A percentile compares a stretch with the other conserved stretches of the same genome.
Evolutionary conservation across 2,797 vertebrate species (phyloP).

Genomic region (Gallinago solitaria): DNA sequence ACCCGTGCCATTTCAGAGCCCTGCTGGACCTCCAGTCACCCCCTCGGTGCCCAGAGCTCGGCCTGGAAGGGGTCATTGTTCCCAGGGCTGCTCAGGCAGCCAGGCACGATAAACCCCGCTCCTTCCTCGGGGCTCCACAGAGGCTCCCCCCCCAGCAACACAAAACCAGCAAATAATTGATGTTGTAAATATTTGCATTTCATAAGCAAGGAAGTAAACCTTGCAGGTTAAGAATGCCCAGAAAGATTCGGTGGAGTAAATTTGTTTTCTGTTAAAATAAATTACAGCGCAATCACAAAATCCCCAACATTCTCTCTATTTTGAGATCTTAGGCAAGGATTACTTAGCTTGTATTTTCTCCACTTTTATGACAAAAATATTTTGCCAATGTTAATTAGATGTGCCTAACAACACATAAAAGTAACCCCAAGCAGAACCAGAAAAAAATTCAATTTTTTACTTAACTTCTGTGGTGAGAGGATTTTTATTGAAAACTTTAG

Average conservation of each 20-base stretch:
- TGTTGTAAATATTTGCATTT: background rate
- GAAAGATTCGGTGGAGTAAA: background rate
- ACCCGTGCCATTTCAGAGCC: background rate
- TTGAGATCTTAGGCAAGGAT: constrained; percentile 2
- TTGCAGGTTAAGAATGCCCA: background rate
- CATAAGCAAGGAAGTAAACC: background rate
- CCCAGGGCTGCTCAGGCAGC: background rate
- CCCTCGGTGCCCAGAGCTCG: background rate
- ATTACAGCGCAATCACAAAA: background rate
- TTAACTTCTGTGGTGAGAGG: constrained; percentile 37
- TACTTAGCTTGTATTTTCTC: constrained; percentile 16
- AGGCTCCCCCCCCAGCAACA: background rate
- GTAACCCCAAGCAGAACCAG: constrained; percentile 35
- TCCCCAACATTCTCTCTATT: background rate
- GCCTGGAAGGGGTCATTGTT: background rate
- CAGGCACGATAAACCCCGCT: background rate
- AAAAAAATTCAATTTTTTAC: constrained; percentile 38
- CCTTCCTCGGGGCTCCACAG: background rate
- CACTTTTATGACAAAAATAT: constrained; percentile 29
- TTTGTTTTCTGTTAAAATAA: constrained; percentile 43
- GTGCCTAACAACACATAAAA: constrained; percentile 48
- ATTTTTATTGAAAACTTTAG: constrained; percentile 37
- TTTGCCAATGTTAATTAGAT: constrained; percentile 47
- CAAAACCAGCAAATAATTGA: background rate
- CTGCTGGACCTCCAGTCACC: background rate